Conservation (phyloP, 2,888 invertebrate genomes). For the Philereme vetulata region DNA sequence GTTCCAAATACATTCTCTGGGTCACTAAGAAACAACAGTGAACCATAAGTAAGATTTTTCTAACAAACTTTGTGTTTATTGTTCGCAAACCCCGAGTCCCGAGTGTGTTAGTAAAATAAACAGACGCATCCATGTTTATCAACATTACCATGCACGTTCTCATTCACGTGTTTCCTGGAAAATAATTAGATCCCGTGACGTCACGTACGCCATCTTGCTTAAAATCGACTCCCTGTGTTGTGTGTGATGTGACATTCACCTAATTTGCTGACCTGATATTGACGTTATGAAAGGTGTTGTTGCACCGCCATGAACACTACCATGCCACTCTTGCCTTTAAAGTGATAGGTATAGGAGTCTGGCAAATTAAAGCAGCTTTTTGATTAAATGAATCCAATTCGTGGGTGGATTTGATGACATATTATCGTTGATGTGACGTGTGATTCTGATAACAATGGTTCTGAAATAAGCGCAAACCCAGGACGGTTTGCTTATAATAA, state of each 20-base stretch:
- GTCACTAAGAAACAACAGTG: no score
- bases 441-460: no score
- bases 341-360: background rate
- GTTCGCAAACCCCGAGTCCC: no score
- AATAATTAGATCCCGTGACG: constrained; percentile 37
- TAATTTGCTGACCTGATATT: constrained; percentile 37
- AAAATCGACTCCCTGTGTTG: constrained; percentile 40
- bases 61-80: no score
- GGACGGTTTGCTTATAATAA: no score
- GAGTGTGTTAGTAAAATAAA: background rate
- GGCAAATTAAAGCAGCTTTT: background rate
- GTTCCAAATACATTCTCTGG: no score
- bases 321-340: constrained; percentile 6
- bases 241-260: constrained; percentile 47
- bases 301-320: constrained; percentile 7
- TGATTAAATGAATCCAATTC: constrained; percentile 2
- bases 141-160: constrained; percentile 37
- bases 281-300: constrained; percentile 14
- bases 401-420: constrained; percentile 13
- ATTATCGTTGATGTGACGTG: no score
- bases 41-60: no score
- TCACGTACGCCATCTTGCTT: constrained; percentile 28
- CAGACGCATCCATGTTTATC: constrained; percentile 27
- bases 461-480: no score
- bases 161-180: constrained; percentile 33